Percentiles rank a stretch among this genome's conserved stretches.
Evolutionary conservation across 2,797 vertebrate genomes (phyloP).

Genomic region (Poliocrania exsul): DNA sequence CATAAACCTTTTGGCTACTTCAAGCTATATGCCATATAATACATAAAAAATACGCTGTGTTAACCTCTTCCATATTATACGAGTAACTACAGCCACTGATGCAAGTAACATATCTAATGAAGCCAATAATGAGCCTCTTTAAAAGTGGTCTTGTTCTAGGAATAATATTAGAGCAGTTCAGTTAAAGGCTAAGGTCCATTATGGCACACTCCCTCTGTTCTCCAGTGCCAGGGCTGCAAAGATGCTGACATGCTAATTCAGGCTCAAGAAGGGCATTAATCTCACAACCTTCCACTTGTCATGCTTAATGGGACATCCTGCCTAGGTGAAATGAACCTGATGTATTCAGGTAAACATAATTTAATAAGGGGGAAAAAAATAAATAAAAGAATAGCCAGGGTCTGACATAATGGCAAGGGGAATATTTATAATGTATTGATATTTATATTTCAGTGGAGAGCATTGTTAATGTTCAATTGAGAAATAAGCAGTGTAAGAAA

Average conservation of each 20-base stretch:
- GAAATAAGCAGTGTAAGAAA: background rate
- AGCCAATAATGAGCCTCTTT: conserved; percentile 91
- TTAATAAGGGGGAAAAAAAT: conserved; percentile 75
- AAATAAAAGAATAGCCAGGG: conserved; percentile 48
- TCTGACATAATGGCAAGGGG: conserved; percentile 21
- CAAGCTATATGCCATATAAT: conserved; percentile 84
- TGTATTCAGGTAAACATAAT: conserved; percentile 86
- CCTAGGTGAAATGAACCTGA: conserved; percentile 84
- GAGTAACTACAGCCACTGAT: conserved; percentile 85
- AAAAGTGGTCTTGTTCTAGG: conserved; percentile 86
- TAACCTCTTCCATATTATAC: conserved; percentile 84
- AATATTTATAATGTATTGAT: conserved; percentile 50
- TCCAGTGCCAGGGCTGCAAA: conserved; percentile 75
- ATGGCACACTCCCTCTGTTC: conserved; percentile 72
- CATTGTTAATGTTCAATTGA: background rate
- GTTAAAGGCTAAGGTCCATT: conserved; percentile 81
- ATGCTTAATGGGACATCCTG: conserved; percentile 84
- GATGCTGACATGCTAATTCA: conserved; percentile 83
- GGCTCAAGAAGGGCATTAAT: conserved; percentile 83
- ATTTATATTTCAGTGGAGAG: conserved; percentile 21
- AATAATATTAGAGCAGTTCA: conserved; percentile 84
- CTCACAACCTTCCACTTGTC: conserved; percentile 80
- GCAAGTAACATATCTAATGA: conserved; percentile 90
- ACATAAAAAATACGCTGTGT: conserved; percentile 84
- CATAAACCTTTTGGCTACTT: conserved; percentile 92